These are phyloP conservation scores for Halictus rubicundus DNA, from an alignment of 1,140 invertebrate genomes.

Conservation along the genomic window DNA sequence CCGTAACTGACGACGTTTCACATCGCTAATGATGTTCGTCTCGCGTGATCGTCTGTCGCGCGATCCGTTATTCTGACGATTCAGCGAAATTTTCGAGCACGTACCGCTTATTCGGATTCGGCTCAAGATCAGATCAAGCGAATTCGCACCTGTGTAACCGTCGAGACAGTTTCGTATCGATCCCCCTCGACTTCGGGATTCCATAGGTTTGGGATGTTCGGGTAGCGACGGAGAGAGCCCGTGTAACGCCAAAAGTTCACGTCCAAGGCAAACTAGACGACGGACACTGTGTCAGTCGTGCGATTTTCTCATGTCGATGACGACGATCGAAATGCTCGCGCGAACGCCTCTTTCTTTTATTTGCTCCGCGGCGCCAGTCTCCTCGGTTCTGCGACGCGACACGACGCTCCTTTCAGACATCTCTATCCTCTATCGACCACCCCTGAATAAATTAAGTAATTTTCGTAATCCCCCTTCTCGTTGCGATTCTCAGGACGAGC, in stretches of 20 bases:
- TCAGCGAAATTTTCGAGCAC: not conserved
- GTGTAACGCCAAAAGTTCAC: not conserved
- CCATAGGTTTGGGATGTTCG: not conserved
- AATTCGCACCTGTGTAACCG: not conserved
- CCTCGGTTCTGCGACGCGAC: not conserved
- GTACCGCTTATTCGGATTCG: not conserved
- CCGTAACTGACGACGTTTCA: slow-evolving; percentile 26
- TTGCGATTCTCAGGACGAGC: slow-evolving; percentile 10
- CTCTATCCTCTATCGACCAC: not conserved
- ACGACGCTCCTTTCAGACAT: not conserved
- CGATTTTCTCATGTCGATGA: slow-evolving; percentile 2
- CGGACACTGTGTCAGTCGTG: not conserved
- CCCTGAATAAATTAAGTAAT: slow-evolving; percentile 25
- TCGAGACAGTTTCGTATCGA: not conserved
- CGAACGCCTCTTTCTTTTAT: not conserved
- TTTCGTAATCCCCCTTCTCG: slow-evolving; percentile 16
- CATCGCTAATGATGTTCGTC: slow-evolving; percentile 46
- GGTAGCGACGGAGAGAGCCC: not conserved
- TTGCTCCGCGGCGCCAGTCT: too few species aligned
- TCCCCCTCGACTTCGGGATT: not conserved
- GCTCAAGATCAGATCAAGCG: not conserved
- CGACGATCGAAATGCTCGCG: not conserved
- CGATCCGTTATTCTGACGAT: not conserved
- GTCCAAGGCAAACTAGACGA: slow-evolving; percentile 3
- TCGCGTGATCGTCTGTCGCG: slow-evolving; percentile 34